Evolutionary conservation across 92 coral and sea anemone species (phyloP).

Genomic region (Porites divaricata): DNA sequence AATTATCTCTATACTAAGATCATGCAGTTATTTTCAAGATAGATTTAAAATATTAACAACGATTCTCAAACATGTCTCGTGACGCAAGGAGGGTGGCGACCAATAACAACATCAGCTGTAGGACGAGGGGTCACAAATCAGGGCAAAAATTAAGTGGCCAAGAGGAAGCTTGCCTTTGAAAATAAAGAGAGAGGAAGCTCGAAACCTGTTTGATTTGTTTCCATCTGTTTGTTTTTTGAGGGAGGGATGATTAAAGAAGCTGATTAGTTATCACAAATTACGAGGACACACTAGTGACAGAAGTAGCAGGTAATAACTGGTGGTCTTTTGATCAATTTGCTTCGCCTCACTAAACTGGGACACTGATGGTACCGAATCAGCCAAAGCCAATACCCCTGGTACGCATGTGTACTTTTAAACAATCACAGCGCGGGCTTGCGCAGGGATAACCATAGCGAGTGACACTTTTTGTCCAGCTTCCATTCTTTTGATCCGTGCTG

Average conservation of each 20-base stretch:
- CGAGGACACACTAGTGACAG: not conserved
- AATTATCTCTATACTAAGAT: slow-evolving; percentile 20
- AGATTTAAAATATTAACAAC: slow-evolving; percentile 32
- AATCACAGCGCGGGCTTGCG: too few relatives aligned
- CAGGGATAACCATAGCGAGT: too few relatives aligned
- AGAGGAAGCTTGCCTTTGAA: not conserved
- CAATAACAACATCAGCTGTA: not conserved
- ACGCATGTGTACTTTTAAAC: too few relatives aligned
- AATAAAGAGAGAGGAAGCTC: not conserved
- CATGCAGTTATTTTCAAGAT: slow-evolving; percentile 32
- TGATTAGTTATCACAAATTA: not conserved
- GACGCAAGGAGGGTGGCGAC: slow-evolving; percentile 6
- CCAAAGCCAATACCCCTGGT: not conserved
- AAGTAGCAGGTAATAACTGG: slow-evolving; percentile 29
- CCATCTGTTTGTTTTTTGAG: not conserved
- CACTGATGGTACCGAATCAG: not conserved
- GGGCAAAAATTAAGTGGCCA: not conserved
- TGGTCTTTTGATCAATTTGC: slow-evolving; percentile 1
- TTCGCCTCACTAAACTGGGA: not conserved
- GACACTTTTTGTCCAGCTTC: not conserved
- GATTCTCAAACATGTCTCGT: slow-evolving; percentile 25
- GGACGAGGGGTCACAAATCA: not conserved
- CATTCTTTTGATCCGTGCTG: not conserved
- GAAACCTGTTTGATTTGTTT: not conserved
- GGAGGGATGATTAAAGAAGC: not conserved